A percentile compares a stretch with the other conserved stretches of the same genome.
Evolutionary conservation across 2,113 vertebrate species (phyloP).

Genomic region (Parus major): DNA sequence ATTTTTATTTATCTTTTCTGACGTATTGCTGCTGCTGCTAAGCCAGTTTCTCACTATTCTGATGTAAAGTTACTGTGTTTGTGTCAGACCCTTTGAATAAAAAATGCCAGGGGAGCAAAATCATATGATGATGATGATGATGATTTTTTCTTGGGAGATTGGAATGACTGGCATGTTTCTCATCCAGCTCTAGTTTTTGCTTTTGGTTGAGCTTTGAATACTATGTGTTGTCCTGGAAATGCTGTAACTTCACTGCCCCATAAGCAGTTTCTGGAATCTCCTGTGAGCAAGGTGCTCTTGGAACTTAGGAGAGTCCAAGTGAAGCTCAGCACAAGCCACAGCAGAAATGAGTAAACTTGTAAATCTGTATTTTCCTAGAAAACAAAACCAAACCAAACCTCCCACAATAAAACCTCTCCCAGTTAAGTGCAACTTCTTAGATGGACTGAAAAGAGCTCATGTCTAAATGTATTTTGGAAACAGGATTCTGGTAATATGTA

Average conservation of each 20-base stretch:
- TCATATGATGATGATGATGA: background rate
- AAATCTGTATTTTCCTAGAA: background rate
- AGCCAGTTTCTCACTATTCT: background rate
- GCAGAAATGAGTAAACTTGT: background rate
- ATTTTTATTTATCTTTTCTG: background rate
- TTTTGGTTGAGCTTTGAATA: background rate
- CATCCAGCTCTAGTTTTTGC: background rate
- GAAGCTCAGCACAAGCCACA: background rate
- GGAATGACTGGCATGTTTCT: background rate
- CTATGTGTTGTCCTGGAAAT: background rate
- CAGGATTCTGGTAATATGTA: background rate
- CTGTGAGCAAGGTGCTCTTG: background rate
- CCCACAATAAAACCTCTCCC: background rate
- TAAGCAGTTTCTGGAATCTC: accelerated
- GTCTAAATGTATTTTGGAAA: background rate
- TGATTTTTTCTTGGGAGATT: background rate
- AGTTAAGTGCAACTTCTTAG: background rate
- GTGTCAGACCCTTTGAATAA: background rate
- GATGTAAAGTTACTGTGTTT: background rate
- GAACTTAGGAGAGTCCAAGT: background rate
- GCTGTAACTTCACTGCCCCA: background rate
- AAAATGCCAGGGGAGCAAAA: background rate
- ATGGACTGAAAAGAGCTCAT: background rate
- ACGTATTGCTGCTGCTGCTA: background rate
- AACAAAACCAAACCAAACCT: background rate